phyloP scores from a whole-genome alignment of 2,888 invertebrate genomes.

The Elysia crispata region DNA sequence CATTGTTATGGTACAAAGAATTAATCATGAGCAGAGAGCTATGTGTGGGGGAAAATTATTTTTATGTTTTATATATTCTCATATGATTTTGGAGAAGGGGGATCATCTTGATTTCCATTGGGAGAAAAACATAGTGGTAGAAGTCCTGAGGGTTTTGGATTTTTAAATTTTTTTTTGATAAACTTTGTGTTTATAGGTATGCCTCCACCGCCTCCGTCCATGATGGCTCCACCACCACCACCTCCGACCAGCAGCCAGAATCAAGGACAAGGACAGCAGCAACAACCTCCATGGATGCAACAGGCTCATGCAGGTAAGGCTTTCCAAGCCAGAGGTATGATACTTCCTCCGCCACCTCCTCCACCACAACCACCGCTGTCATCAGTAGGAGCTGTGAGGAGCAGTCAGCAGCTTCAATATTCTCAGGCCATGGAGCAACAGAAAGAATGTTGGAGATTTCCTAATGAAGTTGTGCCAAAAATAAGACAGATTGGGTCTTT shows the following conservation, averaged over 20 bases:
- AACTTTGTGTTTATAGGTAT: slow-evolving; percentile 49
- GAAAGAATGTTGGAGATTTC: background rate
- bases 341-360: slow-evolving; percentile 37
- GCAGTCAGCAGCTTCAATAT: slow-evolving; percentile 39
- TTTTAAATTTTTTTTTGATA: background rate
- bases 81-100: too few relatives aligned
- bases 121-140: background rate
- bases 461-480: too few relatives aligned
- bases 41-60: too few relatives aligned
- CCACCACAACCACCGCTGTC: slow-evolving; percentile 29
- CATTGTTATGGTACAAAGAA: too few relatives aligned
- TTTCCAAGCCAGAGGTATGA: slow-evolving; percentile 11
- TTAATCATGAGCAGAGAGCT: too few relatives aligned
- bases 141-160: background rate
- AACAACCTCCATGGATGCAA: slow-evolving; percentile 60
- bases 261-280: slow-evolving; percentile 51
- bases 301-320: slow-evolving; percentile 51
- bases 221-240: slow-evolving; percentile 73
- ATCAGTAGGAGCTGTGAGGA: background rate
- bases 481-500: too few relatives aligned
- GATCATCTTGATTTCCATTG: background rate
- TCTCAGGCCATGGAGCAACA: slow-evolving; percentile 47
- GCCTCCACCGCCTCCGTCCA: slow-evolving; percentile 80
- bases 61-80: too few relatives aligned
- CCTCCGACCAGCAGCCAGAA: slow-evolving; percentile 69